Evolutionary conservation across 2,888 invertebrate species (phyloP), one percentile per base, ranked within the genome.

Genomic region (Poecilus cupreus): DNA sequence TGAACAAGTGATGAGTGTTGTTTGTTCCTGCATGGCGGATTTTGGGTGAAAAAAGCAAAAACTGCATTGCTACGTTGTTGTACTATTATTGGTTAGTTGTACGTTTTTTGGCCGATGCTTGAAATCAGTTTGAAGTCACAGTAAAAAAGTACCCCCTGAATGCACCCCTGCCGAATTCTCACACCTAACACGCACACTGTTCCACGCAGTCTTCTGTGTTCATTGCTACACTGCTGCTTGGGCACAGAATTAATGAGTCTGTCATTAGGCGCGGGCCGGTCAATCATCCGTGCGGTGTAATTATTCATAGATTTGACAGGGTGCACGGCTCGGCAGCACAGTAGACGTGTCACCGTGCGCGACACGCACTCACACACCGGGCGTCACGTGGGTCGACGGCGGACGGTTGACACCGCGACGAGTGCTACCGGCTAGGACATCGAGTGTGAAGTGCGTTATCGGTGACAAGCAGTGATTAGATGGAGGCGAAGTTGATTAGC

Each of bases 241-340:
- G 39, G 16, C 18, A 24, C 51, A 32, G 79, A 79, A 79, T 79
- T 79, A 79, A 79, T 79, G 79, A 79, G 79, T 26, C 49, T 79
- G 70, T 79, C 49, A 79, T 79, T 79, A 51, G 79, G 18, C 64
- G 3, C 22, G 60, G 64, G 22, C 72, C 78, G 78, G 78, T 78
- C 78, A 64, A 78, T 78, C 78, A 78, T 78, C 51, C 32, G 13
- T 46, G 8, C 39, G 26, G 46, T 70, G 79, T 79, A 79, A 79
- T 79, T 79, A 79, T 79, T 79, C 79, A 79, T 70, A 70, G 46
- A 79, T 68, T 68, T 79, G 79, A 79, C 79, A 68, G 75, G 32
- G 51, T 32, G 13, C 32, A 13, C 13, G 37, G 32, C 70, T 32
- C 70, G 13, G 75, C 32, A 22, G 60, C 24, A 26, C 60, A 13